Evolutionary conservation across 2,888 invertebrate genomes (phyloP), one percentile per base, ranked within the genome.

Genomic region (Dromius quadrimaculatus): DNA sequence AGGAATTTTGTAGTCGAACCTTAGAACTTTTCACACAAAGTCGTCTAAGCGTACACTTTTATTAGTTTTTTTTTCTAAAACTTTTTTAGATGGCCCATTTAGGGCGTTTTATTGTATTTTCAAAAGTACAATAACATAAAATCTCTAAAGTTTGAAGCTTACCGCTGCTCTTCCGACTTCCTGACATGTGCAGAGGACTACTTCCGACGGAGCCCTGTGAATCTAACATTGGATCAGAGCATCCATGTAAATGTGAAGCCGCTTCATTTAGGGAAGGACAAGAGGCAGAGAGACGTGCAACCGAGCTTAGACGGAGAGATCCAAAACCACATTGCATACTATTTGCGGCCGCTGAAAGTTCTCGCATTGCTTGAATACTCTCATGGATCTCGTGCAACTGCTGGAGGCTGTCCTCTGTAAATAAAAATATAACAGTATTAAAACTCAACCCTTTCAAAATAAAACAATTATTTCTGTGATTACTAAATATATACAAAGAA

Each of bases 361-460:
- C 90, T 73, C 92, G 85, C 90, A 92, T 92, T 73, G 89, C 90
- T 81, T 92, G 91, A 73, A 92, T 90, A 68, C 87, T 89, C 73
- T 92, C 90, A 79, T 92, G 91, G 57, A 93, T 86, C 73, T 91
- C 87, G 71, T 92, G 87, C 73, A 93, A 84, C 79, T 92, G 91
- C 76, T 90, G 89, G 75, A 91, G 81, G 78, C 91, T 92, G 81
- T 92, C 92, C 78, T 92, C 92, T 79, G 36, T 8, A 32, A 28
- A 17, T 2, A 17, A 8, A 57, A 6, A 32, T 6, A 32, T 32
- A n/a, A n/a, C n/a, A n/a, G n/a, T n/a, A n/a, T n/a, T n/a, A n/a
- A n/a, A n/a, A n/a, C n/a, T n/a, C n/a, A n/a, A n/a, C n/a, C n/a
- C n/a, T n/a, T n/a, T n/a, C n/a, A n/a, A n/a, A n/a, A n/a, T n/a